Evolutionary conservation across 2,113 vertebrate species (phyloP), one percentile per base, ranked within the genome.

Genomic region (Psephotus haematonotus): DNA sequence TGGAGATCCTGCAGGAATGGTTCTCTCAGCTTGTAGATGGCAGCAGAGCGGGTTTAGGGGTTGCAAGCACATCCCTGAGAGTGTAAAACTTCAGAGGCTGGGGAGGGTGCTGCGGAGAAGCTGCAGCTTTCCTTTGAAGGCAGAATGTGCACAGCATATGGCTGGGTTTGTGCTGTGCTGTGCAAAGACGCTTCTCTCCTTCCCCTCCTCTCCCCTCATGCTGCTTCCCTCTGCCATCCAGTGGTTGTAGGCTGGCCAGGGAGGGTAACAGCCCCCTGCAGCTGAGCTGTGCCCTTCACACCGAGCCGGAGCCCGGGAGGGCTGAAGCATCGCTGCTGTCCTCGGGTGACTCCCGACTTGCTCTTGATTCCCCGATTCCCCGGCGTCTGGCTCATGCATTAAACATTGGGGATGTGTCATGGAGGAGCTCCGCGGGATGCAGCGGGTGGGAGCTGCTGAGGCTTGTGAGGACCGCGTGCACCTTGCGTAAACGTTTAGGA

Each of bases 61-160:
- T 6, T 28, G 57, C 46, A 18, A 41, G n/a, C 35, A 3, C 13
- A 2, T 47, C 59, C n/a, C 31, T 3, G 23, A 25, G 59, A 35
- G 22, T 5, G 15, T 27, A 8, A 47, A 19, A 43, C 23, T 5
- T 4, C 3, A 9, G 78, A 2, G 17, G 4, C 1, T 9, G 52
- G 65, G 28, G 71, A 50, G 43, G 49, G 44, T 6, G 52, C 44
- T 17, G 27, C 6, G 9, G 13, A 70, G 71, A 47, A 67, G 52
- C 59, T 5, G 28, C 53, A 43, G 52, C 44, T 35, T 37, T 24
- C 74, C 37, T 46, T 12, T 31, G 59, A 28, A 47, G 72, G 79
- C 60, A 53, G 69, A 50, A 25, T 2, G 25, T 39, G 49, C 33
- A 1, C 55, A 49, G 43, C 27, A 4, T 2, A 2, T 14, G n/a